Evolutionary conservation across 2,797 vertebrate species (phyloP).

Genomic region (Acanthurus tractus): DNA sequence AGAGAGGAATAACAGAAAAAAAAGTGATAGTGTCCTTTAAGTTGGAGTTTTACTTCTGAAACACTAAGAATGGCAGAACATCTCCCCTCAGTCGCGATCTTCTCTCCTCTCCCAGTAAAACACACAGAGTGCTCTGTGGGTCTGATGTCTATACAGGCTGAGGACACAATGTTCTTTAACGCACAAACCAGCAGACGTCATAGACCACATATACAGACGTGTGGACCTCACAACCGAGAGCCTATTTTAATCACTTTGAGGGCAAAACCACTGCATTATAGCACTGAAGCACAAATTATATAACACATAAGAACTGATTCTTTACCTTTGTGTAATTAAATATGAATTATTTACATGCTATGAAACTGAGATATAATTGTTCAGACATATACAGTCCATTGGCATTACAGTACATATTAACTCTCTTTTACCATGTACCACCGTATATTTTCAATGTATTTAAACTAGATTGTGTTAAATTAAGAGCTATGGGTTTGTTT

Average conservation of each 20-base stretch:
- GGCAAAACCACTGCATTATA: neutral
- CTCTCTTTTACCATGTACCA: neutral
- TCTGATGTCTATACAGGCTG: constrained; percentile 12
- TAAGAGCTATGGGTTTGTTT: too few species aligned
- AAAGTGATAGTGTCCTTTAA: neutral
- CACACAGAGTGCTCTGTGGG: constrained; percentile 18
- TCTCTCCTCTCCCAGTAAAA: neutral
- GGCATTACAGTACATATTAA: neutral
- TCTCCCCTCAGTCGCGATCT: neutral
- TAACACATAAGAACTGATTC: neutral
- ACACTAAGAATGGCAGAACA: neutral
- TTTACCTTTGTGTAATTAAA: neutral
- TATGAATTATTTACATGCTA: neutral
- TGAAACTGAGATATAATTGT: neutral
- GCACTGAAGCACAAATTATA: neutral
- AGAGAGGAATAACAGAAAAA: neutral
- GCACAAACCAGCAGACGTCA: constrained; percentile 3
- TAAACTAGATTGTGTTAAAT: neutral
- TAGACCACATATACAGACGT: constrained; percentile 24
- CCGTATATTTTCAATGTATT: neutral
- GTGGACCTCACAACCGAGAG: constrained; percentile 1
- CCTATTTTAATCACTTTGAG: neutral
- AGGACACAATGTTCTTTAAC: constrained; percentile 53
- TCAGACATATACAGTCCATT: neutral
- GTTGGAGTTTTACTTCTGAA: neutral